Evolutionary conservation across 2,888 invertebrate genomes (phyloP), one percentile per base, ranked within the genome.

Genomic region (Oscheius sp.): DNA sequence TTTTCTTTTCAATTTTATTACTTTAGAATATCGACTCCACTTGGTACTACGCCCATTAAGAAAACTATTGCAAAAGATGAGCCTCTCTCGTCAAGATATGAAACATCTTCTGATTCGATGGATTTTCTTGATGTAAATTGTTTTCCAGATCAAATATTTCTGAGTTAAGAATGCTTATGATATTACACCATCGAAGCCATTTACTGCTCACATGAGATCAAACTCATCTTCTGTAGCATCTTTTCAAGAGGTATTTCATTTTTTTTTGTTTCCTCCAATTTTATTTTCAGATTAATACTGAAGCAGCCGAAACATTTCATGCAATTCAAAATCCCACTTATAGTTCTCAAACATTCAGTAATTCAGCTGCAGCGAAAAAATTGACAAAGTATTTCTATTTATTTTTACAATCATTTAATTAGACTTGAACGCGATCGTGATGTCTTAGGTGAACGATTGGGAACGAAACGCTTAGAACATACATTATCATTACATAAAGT

Each of bases 351-450:
- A n/a, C n/a, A n/a, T n/a, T n/a, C n/a, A n/a, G n/a, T n/a, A n/a
- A n/a, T n/a, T n/a, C 54, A 3, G 32, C 54, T 3, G 54, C 54
- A 12, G 17, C 20, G 33, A 14, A 24, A 32, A 54, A 22, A 33
- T 33, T 54, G 33, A 33, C 32, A n/a, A 54, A 54, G 54, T 54
- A n/a, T 9, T 14, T 36, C 14, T 36, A 14, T 36, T 14, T 36
- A 36, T 14, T 50, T 50, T 50, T 6, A 26, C 24, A n/a, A n/a
- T n/a, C n/a, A n/a, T n/a, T n/a, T n/a, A n/a, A n/a, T n/a, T 32
- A 62, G 62, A 14, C 17, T 32, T n/a, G 62, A 62, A 30, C 24
- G 62, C 12, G 62, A 62, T 20, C 62, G 62, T n/a, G 62, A 62
- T n/a, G 49, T n/a, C 9, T 33, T 62, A 12, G 62, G 28, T 9